Percentiles rank a stretch among this genome's conserved stretches.
phyloP scores from a whole-genome alignment of 2,113 vertebrate species.

The Todiramphus saurophagus region DNA sequence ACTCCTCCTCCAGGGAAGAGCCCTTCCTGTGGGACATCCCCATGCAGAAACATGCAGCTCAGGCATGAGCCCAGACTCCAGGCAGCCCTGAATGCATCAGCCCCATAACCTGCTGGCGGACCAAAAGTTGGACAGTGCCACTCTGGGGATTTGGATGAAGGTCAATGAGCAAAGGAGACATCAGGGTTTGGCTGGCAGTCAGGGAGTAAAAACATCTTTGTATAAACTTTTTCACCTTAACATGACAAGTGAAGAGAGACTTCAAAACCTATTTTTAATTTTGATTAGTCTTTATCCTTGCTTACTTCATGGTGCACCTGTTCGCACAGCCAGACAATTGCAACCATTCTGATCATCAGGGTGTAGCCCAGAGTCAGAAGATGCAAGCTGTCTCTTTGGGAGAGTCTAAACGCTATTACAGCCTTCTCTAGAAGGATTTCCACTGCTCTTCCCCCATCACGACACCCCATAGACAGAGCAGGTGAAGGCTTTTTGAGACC shows the following conservation, averaged over 20 bases:
- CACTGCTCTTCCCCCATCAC: not conserved
- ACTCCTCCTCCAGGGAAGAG: not conserved
- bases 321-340: not conserved
- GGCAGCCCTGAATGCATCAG: not conserved
- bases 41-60: fast-evolving
- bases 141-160: not conserved
- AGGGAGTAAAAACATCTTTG: not conserved
- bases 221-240: not conserved
- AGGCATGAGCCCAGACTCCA: not conserved
- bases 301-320: not conserved
- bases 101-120: not conserved
- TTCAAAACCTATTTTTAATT: not conserved
- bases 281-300: not conserved
- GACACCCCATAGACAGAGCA: not conserved
- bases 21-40: not conserved
- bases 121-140: fast-evolving
- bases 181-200: not conserved
- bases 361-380: not conserved
- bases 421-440: not conserved
- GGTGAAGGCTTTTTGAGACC: not conserved
- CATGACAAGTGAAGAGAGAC: not conserved
- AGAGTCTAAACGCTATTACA: not conserved
- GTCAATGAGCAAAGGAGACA: not conserved
- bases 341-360: not conserved
- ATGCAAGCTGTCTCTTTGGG: not conserved